Conservation (phyloP, 2,797 vertebrate genomes). For the Molossus alvarezi region DNA sequence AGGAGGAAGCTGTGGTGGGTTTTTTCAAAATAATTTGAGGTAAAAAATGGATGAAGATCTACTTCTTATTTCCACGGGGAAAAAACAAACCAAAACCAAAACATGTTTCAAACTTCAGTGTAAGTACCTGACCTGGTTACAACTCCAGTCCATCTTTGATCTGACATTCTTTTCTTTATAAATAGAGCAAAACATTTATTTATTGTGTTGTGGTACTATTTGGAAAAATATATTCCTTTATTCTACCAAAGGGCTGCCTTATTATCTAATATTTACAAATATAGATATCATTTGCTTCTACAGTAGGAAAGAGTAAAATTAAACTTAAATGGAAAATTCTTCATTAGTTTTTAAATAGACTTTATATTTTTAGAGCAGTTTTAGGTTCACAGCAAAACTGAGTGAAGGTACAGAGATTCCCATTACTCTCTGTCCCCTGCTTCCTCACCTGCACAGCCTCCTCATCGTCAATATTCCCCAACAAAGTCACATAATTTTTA, state of each 20-base stretch:
- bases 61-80: not conserved
- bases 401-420: not conserved
- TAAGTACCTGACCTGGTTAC: not conserved
- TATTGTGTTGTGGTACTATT: not conserved
- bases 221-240: not conserved
- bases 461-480: not conserved
- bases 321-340: not conserved
- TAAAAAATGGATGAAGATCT: not conserved
- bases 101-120: not conserved
- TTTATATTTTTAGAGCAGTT: not conserved
- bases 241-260: not conserved
- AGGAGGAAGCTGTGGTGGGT: not conserved
- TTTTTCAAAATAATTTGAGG: constrained; percentile 28
- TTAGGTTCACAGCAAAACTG: not conserved
- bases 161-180: not conserved
- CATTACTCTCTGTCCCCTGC: not conserved
- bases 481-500: not conserved
- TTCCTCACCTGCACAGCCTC: not conserved
- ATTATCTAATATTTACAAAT: not conserved
- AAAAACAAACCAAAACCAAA: not conserved
- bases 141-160: not conserved
- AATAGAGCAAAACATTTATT: not conserved
- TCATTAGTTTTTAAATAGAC: not conserved
- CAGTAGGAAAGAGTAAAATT: not conserved
- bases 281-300: not conserved